A percentile compares a stretch with the other conserved stretches of the same genome.
phyloP scores from a whole-genome alignment of 2,113 vertebrate species.

The Scolopax mira region DNA sequence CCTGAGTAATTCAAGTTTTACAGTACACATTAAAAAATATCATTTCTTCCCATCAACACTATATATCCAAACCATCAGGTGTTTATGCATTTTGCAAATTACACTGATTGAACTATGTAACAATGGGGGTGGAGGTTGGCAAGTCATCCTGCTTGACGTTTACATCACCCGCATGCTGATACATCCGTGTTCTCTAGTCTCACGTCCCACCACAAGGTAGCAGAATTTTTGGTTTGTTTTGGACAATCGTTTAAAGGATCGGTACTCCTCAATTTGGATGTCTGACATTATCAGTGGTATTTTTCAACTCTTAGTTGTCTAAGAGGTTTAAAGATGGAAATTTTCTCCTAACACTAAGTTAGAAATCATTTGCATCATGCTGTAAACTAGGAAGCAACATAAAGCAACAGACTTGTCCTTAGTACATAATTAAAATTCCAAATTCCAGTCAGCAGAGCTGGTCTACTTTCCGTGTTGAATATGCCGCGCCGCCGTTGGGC shows the following conservation, averaged over 20 bases:
- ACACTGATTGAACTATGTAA: constrained; percentile 81
- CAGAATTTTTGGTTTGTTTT: constrained; percentile 77
- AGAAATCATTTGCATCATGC: constrained; percentile 91
- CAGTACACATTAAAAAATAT: constrained; percentile 84
- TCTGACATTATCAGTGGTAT: constrained; percentile 73
- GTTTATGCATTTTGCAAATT: constrained; percentile 79
- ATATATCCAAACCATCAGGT: constrained; percentile 79
- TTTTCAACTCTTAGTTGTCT: constrained; percentile 76
- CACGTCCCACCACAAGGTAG: constrained; percentile 58
- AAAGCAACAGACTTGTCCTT: constrained; percentile 87
- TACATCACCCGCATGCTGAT: constrained; percentile 76
- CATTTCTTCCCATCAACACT: constrained; percentile 82
- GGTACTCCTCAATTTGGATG: constrained; percentile 68
- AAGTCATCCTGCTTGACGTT: constrained; percentile 72
- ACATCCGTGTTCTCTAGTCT: constrained; percentile 66
- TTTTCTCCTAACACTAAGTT: constrained; percentile 83
- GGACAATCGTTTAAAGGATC: constrained; percentile 70
- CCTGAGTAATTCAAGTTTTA: constrained; percentile 86
- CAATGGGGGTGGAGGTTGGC: constrained; percentile 73
- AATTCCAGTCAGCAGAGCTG: constrained; percentile 80
- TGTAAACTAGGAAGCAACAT: constrained; percentile 93
- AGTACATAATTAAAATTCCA: constrained; percentile 81
- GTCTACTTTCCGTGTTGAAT: constrained; percentile 70
- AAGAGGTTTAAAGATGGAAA: constrained; percentile 82
- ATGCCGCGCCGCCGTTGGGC: constrained; percentile 44